Conservation (phyloP, 1,140 invertebrate species). For the Heliothis virescens region DNA sequence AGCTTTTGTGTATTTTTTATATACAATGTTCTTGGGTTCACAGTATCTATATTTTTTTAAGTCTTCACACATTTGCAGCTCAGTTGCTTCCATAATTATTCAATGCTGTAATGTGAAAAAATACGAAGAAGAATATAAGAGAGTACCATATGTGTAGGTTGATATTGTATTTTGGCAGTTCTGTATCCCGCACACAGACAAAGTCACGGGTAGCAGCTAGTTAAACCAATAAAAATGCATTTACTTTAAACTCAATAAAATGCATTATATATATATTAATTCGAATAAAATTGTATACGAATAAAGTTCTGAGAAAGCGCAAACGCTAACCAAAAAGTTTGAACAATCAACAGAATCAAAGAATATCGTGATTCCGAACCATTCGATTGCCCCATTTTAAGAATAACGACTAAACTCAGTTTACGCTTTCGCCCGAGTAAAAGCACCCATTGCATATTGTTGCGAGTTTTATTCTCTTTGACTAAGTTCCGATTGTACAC, state of each 20-base stretch:
- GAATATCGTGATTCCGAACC: constrained; percentile 27
- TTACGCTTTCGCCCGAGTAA: constrained; percentile 42
- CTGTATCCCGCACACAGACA: too few species aligned
- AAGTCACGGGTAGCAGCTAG: too few species aligned
- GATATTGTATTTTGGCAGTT: too few species aligned
- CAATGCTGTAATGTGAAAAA: too few species aligned
- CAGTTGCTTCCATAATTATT: too few species aligned
- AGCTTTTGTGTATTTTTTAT: background rate
- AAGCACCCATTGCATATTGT: constrained; percentile 61
- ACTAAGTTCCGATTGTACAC: constrained; percentile 66
- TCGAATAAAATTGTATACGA: background rate
- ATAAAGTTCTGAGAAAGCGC: constrained; percentile 1
- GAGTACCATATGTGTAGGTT: too few species aligned
- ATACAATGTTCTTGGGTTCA: too few species aligned
- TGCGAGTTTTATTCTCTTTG: constrained; percentile 63
- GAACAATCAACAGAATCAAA: constrained; percentile 16
- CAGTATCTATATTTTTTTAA: too few species aligned
- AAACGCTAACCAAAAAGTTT: constrained; percentile 15
- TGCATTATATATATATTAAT: too few species aligned
- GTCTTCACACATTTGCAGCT: too few species aligned
- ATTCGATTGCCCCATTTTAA: constrained; percentile 36
- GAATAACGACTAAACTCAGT: constrained; percentile 40
- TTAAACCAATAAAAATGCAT: background rate
- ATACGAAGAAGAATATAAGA: too few species aligned
- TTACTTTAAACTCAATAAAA: background rate